A percentile compares a stretch with the other conserved stretches of the same genome.
phyloP scores from a whole-genome alignment of 1,140 invertebrate genomes.

The honey bee (Apis mellifera) region DNA sequence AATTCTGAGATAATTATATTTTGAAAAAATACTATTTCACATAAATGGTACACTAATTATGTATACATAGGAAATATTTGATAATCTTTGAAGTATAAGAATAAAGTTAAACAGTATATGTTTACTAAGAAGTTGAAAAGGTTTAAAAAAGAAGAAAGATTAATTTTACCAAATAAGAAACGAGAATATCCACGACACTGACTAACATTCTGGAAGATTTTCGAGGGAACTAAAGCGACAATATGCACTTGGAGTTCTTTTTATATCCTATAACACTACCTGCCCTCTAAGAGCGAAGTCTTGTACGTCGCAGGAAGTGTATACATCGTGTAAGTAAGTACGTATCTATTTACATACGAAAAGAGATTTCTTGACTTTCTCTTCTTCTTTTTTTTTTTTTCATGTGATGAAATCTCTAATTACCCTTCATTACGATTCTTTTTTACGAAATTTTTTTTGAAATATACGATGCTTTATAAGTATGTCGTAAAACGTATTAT shows the following conservation, averaged over 20 bases:
- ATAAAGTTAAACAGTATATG: not conserved
- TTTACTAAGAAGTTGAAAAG: no score
- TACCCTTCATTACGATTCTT: not conserved
- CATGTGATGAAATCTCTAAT: conserved; percentile 2
- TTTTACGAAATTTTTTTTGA: not conserved
- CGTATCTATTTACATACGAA: conserved; percentile 44
- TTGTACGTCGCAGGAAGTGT: conserved; percentile 62
- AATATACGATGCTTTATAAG: not conserved
- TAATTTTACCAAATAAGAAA: conserved; percentile 49
- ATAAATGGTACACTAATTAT: no score
- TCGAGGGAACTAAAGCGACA: conserved; percentile 48
- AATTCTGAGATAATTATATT: no score
- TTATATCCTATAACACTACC: conserved; percentile 47
- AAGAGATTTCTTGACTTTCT: conserved; percentile 60
- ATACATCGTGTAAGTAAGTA: conserved; percentile 35
- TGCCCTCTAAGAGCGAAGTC: conserved; percentile 60
- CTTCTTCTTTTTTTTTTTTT: conserved; percentile 8
- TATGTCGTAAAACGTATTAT: not conserved
- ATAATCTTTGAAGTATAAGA: not conserved
- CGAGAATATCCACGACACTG: conserved; percentile 5
- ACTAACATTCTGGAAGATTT: conserved; percentile 41
- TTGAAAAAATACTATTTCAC: no score
- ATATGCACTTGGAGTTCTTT: conserved; percentile 42
- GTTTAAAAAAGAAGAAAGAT: not conserved
- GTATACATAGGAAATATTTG: no score